Conservation (phyloP, 2,113 vertebrate species). For the Halichoeres trimaculatus region DNA sequence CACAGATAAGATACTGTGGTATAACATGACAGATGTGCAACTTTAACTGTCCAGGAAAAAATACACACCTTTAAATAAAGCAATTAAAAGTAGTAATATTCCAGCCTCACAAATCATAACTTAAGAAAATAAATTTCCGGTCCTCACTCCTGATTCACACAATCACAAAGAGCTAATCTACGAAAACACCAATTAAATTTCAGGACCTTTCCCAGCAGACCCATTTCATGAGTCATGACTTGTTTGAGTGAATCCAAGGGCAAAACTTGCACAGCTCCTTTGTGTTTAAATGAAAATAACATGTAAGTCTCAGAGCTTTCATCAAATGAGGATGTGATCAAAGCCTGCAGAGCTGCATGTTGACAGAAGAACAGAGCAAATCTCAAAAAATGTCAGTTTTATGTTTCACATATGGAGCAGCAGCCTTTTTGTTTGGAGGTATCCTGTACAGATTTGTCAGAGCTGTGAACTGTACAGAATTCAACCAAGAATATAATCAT, state of each 20-base stretch:
- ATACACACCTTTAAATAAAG: background rate
- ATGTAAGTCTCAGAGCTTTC: slow-evolving; percentile 26
- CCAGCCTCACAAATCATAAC: background rate
- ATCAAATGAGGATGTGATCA: slow-evolving; percentile 35
- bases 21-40: no score
- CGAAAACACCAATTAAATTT: background rate
- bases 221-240: background rate
- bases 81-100: background rate
- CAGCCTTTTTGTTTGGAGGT: slow-evolving; percentile 15
- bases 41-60: background rate
- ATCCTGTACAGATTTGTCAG: slow-evolving; percentile 6
- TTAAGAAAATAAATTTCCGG: background rate
- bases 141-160: background rate
- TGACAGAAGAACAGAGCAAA: slow-evolving; percentile 47
- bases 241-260: slow-evolving; percentile 27
- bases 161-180: slow-evolving; percentile 8
- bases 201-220: background rate
- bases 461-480: no score
- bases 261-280: slow-evolving; percentile 11
- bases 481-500: no score
- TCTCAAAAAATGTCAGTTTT: slow-evolving; percentile 47
- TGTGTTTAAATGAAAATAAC: slow-evolving; percentile 32
- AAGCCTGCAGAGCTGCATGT: slow-evolving; percentile 11
- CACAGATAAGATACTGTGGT: background rate
- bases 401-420: slow-evolving; percentile 12